These are phyloP conservation scores for Oscheius myriophilus DNA, from an alignment of 2,888 invertebrate species.

Conservation along the genomic window DNA sequence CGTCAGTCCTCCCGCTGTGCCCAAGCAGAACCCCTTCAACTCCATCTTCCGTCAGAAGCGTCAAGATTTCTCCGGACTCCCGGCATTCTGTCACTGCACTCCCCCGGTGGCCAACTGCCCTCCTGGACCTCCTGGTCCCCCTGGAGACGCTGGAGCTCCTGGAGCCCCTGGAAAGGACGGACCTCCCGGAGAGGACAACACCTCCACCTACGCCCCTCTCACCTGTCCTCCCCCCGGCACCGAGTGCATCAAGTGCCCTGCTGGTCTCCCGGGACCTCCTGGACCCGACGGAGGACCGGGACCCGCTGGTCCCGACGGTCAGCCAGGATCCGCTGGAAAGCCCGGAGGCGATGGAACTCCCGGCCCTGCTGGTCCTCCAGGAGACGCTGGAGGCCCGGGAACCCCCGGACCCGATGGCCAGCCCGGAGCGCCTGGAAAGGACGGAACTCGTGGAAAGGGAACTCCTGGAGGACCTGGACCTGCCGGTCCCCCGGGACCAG, in stretches of 20 bases:
- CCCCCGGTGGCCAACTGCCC: constrained; percentile 48
- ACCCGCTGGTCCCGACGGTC: not conserved
- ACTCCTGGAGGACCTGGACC: constrained; percentile 8
- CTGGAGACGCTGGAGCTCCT: constrained; percentile 51
- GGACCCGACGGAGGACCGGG: constrained; percentile 33
- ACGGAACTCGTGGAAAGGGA: not conserved
- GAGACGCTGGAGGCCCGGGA: not conserved
- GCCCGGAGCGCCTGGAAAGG: constrained; percentile 5
- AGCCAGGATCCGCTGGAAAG: constrained; percentile 5
- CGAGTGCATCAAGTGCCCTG: constrained; percentile 35
- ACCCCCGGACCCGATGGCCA: constrained; percentile 14
- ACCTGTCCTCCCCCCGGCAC: constrained; percentile 44
- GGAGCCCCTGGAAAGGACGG: constrained; percentile 25
- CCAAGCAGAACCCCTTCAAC: constrained; percentile 54
- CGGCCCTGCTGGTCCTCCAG: not conserved
- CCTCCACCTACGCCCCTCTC: constrained; percentile 39
- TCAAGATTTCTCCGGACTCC: constrained; percentile 45
- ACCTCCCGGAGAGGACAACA: constrained; percentile 45
- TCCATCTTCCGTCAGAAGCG: constrained; percentile 63
- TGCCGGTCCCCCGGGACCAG: constrained; percentile 8
- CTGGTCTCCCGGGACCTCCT: constrained; percentile 23
- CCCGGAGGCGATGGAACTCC: not conserved
- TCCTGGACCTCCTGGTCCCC: constrained; percentile 48
- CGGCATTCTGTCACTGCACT: constrained; percentile 51
- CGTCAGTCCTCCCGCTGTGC: constrained; percentile 64